Percentiles rank a stretch among this genome's conserved stretches.
Evolutionary conservation across 2,888 invertebrate genomes (phyloP).

Genomic region (Leptinotarsa peninsularis): DNA sequence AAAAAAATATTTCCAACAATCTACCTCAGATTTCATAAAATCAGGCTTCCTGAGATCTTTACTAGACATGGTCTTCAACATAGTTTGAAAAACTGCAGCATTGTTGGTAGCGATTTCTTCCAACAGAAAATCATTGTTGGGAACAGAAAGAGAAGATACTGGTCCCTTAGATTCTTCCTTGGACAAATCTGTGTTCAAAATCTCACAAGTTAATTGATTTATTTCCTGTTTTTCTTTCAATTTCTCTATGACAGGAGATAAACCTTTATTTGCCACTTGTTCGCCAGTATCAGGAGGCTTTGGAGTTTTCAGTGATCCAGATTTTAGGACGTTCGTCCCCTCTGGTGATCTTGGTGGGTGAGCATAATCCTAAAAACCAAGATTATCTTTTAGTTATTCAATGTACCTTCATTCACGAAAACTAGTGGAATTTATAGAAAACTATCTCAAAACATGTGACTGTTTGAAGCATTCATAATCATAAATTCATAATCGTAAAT

Average conservation of each 20-base stretch:
- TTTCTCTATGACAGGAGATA: constrained; percentile 50
- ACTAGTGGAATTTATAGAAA: too few relatives aligned
- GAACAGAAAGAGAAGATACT: background rate
- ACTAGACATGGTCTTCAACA: constrained; percentile 59
- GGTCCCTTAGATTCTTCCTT: constrained; percentile 33
- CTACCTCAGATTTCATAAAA: constrained; percentile 73
- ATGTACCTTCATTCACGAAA: background rate
- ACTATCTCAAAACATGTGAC: too few relatives aligned
- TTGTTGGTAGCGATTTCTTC: constrained; percentile 72
- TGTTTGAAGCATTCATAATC: too few relatives aligned
- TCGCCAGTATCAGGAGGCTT: background rate
- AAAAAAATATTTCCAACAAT: constrained; percentile 17
- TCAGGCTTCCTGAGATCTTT: constrained; percentile 51
- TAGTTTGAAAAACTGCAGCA: constrained; percentile 76
- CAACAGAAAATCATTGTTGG: constrained; percentile 57
- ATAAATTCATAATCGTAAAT: too few relatives aligned
- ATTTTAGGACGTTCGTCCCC: constrained; percentile 13
- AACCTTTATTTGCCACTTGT: constrained; percentile 28
- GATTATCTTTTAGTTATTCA: background rate
- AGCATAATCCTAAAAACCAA: constrained; percentile 28
- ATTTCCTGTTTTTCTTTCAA: constrained; percentile 56
- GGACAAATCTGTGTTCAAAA: constrained; percentile 53
- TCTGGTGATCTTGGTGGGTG: constrained; percentile 30
- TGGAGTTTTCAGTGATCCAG: constrained; percentile 9
- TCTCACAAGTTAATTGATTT: constrained; percentile 51